phyloP scores from a whole-genome alignment of 2,888 invertebrate species.

The Thymelicus lineola region DNA sequence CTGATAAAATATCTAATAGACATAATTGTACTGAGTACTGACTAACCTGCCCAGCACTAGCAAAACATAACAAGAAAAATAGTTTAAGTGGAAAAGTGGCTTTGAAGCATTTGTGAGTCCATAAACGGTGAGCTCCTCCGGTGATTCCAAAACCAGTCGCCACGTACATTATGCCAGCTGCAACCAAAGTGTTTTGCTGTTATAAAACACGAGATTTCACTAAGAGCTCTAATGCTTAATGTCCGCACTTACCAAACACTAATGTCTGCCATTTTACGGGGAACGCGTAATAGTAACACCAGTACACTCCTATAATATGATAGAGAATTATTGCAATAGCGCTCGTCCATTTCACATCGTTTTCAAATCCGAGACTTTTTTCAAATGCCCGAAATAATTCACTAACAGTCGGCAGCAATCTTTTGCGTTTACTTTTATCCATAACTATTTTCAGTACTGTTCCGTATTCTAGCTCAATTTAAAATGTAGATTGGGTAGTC shows the following conservation, averaged over 20 bases:
- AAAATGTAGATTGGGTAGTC: constrained; percentile 1
- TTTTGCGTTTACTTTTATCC: constrained; percentile 51
- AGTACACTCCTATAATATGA: constrained; percentile 70
- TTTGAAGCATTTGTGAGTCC: constrained; percentile 89
- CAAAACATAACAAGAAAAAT: constrained; percentile 86
- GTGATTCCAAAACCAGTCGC: constrained; percentile 88
- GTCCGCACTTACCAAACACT: constrained; percentile 65
- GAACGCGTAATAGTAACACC: constrained; percentile 72
- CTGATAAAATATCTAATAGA: no score
- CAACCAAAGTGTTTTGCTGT: constrained; percentile 46
- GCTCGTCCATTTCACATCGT: constrained; percentile 76
- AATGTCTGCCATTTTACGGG: constrained; percentile 76
- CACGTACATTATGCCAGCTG: constrained; percentile 85
- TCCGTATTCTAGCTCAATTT: constrained; percentile 1
- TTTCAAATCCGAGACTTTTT: constrained; percentile 72
- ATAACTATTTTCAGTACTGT: constrained; percentile 41
- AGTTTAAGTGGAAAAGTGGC: constrained; percentile 86
- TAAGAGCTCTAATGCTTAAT: constrained; percentile 22
- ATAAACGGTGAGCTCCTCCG: constrained; percentile 89
- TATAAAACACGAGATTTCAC: constrained; percentile 8
- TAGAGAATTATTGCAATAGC: constrained; percentile 66
- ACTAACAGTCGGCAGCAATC: constrained; percentile 52
- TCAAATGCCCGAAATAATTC: constrained; percentile 65
- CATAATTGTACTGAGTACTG: no score
- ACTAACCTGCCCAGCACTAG: constrained; percentile 87